These are phyloP conservation scores for Asarcornis scutulata DNA, from an alignment of 2,113 vertebrate genomes.

Conservation along the genomic window DNA sequence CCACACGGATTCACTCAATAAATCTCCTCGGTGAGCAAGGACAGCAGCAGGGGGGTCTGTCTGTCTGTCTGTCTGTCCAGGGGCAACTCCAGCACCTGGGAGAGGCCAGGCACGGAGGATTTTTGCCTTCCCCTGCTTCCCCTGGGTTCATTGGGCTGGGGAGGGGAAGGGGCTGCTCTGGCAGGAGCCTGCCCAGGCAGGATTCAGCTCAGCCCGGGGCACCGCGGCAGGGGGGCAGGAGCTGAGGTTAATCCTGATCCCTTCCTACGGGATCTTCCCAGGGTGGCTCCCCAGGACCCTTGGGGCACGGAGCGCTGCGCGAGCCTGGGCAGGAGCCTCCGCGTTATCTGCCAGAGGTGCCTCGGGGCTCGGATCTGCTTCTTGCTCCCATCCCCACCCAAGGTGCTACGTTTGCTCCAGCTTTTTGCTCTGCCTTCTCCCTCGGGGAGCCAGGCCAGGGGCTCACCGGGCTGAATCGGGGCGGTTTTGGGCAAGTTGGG, in stretches of 20 bases:
- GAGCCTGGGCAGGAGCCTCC: background rate
- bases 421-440: background rate
- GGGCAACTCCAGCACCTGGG: background rate
- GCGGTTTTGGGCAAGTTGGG: background rate
- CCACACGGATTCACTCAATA: background rate
- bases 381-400: background rate
- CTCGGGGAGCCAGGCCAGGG: background rate
- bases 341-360: background rate
- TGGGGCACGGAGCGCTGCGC: accelerated
- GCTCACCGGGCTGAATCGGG: accelerated
- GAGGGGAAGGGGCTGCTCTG: accelerated
- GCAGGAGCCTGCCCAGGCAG: background rate
- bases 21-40: conserved; percentile 25
- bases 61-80: background rate
- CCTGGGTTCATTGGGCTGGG: background rate
- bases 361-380: accelerated
- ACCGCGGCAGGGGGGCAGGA: background rate
- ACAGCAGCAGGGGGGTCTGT: accelerated
- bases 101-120: accelerated
- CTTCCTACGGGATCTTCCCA: background rate
- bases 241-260: background rate
- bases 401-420: background rate
- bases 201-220: background rate
- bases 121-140: too few species aligned
- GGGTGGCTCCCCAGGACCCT: background rate